These are phyloP conservation scores for Telmatochromis sp. DNA, from an alignment of 2,113 vertebrate genomes.

Conservation along the genomic window DNA sequence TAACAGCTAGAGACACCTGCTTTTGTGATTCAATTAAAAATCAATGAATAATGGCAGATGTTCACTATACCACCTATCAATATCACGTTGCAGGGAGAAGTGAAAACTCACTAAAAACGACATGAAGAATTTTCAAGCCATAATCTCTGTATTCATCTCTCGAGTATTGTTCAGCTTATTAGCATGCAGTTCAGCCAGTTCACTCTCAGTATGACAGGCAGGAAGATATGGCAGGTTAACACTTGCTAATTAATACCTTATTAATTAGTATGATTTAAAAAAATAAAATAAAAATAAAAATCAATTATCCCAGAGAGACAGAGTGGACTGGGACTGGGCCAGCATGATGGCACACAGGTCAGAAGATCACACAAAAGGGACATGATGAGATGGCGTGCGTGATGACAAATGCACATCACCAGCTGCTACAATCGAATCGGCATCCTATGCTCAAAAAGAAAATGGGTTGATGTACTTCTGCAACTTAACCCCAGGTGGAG, in stretches of 20 bases:
- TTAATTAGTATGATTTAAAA: neutral
- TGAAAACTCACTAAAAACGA: neutral
- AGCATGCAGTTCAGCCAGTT: slow-evolving; percentile 26
- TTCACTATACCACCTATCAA: neutral
- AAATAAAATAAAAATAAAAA: neutral
- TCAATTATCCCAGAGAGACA: slow-evolving; percentile 1
- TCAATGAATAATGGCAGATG: neutral
- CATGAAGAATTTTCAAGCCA: neutral
- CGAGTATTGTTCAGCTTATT: neutral
- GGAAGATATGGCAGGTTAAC: neutral
- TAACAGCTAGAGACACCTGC: neutral
- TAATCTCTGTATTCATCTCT: neutral
- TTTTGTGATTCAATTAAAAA: neutral
- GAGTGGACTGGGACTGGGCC: neutral
- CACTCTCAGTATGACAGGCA: neutral
- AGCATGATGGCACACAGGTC: slow-evolving; percentile 4
- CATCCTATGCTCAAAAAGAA: neutral
- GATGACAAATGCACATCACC: slow-evolving; percentile 14
- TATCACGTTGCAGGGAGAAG: neutral
- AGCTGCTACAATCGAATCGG: neutral
- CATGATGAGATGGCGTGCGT: slow-evolving; percentile 32
- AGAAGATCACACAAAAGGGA: slow-evolving; percentile 33
- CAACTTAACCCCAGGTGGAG: neutral
- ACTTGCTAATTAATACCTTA: slow-evolving; percentile 8
- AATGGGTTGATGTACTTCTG: neutral